phyloP scores from a whole-genome alignment of 1,140 invertebrate genomes.

The Pseudomyrmex concolor region DNA sequence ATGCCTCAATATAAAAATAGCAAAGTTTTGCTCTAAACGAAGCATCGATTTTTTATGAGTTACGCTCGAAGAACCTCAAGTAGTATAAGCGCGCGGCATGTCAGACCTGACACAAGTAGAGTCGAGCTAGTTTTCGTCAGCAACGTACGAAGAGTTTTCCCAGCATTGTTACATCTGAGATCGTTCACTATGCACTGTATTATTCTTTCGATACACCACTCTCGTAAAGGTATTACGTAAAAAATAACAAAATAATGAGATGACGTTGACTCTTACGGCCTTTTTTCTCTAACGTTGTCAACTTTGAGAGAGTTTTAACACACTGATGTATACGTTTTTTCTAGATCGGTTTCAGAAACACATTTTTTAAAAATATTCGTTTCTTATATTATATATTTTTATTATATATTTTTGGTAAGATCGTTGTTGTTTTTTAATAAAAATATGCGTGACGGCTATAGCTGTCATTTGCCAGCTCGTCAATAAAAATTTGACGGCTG shows the following conservation, averaged over 20 bases:
- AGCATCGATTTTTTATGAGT: conserved; percentile 38
- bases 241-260: background rate
- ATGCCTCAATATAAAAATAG: background rate
- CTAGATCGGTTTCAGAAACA: too few species aligned
- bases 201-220: background rate
- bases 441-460: too few species aligned
- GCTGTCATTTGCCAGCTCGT: too few species aligned
- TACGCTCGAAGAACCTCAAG: background rate
- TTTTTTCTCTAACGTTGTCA: too few species aligned
- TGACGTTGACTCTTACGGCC: too few species aligned
- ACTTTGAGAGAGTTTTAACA: too few species aligned
- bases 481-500: too few species aligned
- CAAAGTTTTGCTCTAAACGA: conserved; percentile 35
- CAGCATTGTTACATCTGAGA: conserved; percentile 13
- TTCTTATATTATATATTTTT: too few species aligned
- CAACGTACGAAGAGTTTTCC: background rate
- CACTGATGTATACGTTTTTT: too few species aligned
- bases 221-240: background rate
- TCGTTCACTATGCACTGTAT: background rate
- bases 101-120: conserved; percentile 1
- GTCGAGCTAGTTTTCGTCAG: background rate
- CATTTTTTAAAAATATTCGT: too few species aligned
- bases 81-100: background rate
- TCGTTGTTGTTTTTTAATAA: too few species aligned
- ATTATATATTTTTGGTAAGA: too few species aligned